Evolutionary conservation across 2,888 invertebrate genomes (phyloP).

Genomic region (Troglohyphantes excavatus): DNA sequence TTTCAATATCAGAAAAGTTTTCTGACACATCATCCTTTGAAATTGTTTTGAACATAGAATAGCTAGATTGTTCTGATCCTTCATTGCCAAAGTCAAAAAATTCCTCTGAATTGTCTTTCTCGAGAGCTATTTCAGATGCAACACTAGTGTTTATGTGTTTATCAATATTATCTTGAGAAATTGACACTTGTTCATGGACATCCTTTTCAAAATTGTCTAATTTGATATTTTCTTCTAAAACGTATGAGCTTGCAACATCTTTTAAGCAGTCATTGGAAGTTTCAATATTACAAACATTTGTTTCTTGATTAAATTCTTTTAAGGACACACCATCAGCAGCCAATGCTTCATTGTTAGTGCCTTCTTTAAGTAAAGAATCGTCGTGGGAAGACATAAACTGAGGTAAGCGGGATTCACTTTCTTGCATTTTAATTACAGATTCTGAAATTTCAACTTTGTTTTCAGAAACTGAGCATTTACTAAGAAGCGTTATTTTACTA

Average conservation of each 20-base stretch:
- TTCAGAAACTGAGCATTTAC: background rate
- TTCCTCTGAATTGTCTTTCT: slow-evolving; percentile 8
- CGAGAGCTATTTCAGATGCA: background rate
- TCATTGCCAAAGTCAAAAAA: background rate
- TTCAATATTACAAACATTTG: background rate
- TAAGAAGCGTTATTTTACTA: background rate
- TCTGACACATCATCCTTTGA: slow-evolving; percentile 51
- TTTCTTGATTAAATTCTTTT: background rate
- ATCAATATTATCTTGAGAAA: background rate
- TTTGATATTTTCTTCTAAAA: background rate
- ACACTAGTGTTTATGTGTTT: background rate
- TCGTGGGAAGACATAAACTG: background rate
- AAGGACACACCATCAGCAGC: background rate
- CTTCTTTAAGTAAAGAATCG: background rate
- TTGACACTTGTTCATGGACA: background rate
- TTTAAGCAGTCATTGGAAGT: background rate
- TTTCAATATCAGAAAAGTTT: slow-evolving; percentile 47
- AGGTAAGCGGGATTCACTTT: background rate
- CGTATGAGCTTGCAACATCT: background rate
- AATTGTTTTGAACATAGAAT: slow-evolving; percentile 31
- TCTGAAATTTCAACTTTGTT: background rate
- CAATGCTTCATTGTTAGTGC: background rate
- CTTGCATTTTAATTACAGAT: background rate
- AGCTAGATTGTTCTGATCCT: slow-evolving; percentile 17
- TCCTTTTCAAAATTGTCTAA: background rate